Base-by-base conservation (phyloP, 2,797 vertebrate genomes). In the Clarias fuscus region DNA sequence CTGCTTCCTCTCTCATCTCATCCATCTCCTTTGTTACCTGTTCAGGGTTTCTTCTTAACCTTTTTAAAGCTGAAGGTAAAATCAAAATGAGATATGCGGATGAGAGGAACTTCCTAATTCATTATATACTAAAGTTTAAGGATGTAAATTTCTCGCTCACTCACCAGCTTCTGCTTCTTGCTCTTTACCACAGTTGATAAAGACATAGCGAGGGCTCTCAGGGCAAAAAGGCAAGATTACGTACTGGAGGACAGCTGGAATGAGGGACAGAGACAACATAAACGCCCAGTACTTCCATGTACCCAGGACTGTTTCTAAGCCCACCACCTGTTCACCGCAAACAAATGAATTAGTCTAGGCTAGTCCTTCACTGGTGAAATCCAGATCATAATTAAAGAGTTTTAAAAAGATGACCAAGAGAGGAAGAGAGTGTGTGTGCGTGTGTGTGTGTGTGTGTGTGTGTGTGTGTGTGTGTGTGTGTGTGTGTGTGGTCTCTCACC, bases 201-300 rank as follows among this genome's bases (percentile, higher is more conserved):
- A 94, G 79, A 96, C 92, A 89, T 94, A 96, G 0, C 95, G 94
- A 8, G 96, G 96, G 84, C 95, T 96, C 90, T 96, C 93, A 0
- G 96, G 95, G 73, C 95, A 96, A 92, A 96, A 93, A 65, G 95
- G 94, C 72, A 96, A 90, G 18, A 92, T 87, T 70, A 95, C 43
- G 80, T 94, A 96, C 92, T 96, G 96, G 0, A 90, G 82, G 43
- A 94, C 61, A 11, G 95, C 96, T 0, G 95, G 95, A 82, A 96
- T 90, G 14, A 96, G 89, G 14, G 96, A 96, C 89, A 96, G 84
- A 22, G 94, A 96, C 78, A 96, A 77, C 95, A 96, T 96, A 87
- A 94, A 73, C 37, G 92, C 92, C 95, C 95, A 96, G 88, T 91
- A 22, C 27, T 93, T 87, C 80, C 93, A 90, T 0, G 95, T 96